A percentile compares a stretch with the other conserved stretches of the same genome.
These are phyloP conservation scores for Sciurus carolinensis DNA, from an alignment of 2,797 vertebrate genomes.

Conservation along the genomic window DNA sequence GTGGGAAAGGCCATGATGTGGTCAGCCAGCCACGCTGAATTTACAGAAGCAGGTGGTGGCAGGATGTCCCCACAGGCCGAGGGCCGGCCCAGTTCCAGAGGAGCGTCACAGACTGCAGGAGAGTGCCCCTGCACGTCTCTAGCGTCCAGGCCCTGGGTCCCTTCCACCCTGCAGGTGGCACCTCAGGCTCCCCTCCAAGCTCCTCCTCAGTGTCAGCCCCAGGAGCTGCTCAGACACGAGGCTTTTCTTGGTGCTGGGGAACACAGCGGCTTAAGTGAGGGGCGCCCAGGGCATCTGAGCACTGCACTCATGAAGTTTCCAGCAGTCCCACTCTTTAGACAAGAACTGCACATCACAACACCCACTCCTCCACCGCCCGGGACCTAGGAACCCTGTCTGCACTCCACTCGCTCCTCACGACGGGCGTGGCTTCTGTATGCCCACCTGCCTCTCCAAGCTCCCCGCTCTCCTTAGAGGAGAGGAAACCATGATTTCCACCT, in stretches of 20 bases:
- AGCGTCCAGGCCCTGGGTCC: too few species aligned
- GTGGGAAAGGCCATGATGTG: too few species aligned
- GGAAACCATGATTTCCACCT: rapidly evolving
- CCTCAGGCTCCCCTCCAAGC: too few species aligned
- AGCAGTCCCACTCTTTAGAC: rapidly evolving
- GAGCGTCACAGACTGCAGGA: too few species aligned
- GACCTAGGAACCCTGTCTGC: neutral
- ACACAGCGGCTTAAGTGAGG: too few species aligned
- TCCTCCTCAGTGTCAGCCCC: neutral
- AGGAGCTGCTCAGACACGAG: too few species aligned
- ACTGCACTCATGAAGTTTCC: rapidly evolving
- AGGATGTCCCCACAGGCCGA: too few species aligned
- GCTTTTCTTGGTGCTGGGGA: rapidly evolving
- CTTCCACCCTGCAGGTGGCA: too few species aligned
- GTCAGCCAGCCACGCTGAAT: too few species aligned
- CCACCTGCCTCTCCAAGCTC: neutral
- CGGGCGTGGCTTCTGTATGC: rapidly evolving
- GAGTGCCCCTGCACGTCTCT: too few species aligned
- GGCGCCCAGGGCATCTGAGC: neutral
- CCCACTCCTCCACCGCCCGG: neutral
- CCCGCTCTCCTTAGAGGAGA: neutral
- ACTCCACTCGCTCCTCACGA: neutral
- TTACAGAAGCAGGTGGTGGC: too few species aligned
- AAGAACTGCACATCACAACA: rapidly evolving
- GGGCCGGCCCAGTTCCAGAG: too few species aligned